These are phyloP conservation scores for Galerucella pusilla DNA, from an alignment of 2,888 invertebrate species.

Conservation along the genomic window DNA sequence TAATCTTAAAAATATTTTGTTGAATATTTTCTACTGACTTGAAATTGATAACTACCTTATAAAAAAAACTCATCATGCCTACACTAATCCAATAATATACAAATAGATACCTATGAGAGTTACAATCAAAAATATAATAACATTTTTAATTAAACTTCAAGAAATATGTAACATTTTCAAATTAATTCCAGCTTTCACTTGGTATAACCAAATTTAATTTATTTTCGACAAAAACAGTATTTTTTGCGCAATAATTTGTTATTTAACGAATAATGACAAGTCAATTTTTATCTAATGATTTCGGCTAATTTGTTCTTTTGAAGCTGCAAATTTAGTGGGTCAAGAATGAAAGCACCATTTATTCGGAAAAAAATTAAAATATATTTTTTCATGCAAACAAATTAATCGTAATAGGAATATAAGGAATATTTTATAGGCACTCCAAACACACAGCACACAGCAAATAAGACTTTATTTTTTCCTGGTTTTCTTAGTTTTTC, in stretches of 20 bases:
- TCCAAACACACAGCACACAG: too few relatives aligned
- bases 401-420: neutral
- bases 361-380: neutral
- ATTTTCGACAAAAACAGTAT: neutral
- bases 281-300: conserved; percentile 6
- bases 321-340: conserved; percentile 8
- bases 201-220: neutral
- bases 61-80: too few relatives aligned
- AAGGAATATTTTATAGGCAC: neutral
- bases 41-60: too few relatives aligned
- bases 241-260: conserved; percentile 14
- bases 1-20: too few relatives aligned
- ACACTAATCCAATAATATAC: too few relatives aligned
- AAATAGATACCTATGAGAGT: too few relatives aligned
- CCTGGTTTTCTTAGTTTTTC: too few relatives aligned
- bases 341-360: conserved; percentile 13
- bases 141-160: neutral
- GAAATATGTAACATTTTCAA: neutral
- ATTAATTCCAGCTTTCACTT: neutral
- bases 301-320: conserved; percentile 5
- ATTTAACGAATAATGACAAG: conserved; percentile 9
- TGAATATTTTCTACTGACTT: too few relatives aligned
- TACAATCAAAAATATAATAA: neutral
- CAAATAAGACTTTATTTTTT: too few relatives aligned
- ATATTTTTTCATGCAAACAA: neutral